Evolutionary conservation across 2,888 invertebrate genomes (phyloP).

Genomic region (Cerceris rybyensis): DNA sequence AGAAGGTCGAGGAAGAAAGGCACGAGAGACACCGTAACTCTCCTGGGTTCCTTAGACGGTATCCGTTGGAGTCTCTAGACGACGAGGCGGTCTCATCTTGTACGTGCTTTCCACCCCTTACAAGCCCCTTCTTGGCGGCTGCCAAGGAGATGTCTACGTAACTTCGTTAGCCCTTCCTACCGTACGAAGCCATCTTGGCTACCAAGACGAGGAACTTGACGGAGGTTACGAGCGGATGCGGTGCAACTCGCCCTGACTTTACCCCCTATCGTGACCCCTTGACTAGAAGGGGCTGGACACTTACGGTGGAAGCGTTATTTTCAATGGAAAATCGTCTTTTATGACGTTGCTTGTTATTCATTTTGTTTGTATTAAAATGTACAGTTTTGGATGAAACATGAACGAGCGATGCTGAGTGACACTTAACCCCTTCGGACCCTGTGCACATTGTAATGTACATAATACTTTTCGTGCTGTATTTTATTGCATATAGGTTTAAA

Average conservation of each 20-base stretch:
- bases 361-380: too few relatives aligned
- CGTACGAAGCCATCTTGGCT: slow-evolving; percentile 80
- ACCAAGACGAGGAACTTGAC: slow-evolving; percentile 65
- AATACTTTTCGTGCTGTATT: too few relatives aligned
- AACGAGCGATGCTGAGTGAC: too few relatives aligned
- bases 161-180: slow-evolving; percentile 78
- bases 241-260: slow-evolving; percentile 47
- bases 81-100: slow-evolving; percentile 62
- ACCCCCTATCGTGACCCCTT: slow-evolving; percentile 35
- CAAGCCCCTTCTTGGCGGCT: slow-evolving; percentile 65
- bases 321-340: too few relatives aligned
- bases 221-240: slow-evolving; percentile 68
- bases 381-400: too few relatives aligned
- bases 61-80: slow-evolving; percentile 62
- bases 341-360: too few relatives aligned
- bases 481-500: too few relatives aligned
- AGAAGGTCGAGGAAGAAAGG: slow-evolving; percentile 14
- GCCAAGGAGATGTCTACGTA: slow-evolving; percentile 77
- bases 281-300: too few relatives aligned
- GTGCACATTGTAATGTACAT: too few relatives aligned
- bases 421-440: too few relatives aligned
- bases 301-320: too few relatives aligned
- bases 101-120: slow-evolving; percentile 57
- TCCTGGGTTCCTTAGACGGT: slow-evolving; percentile 57
- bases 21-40: slow-evolving; percentile 34